A percentile compares a stretch with the other conserved stretches of the same genome.
These are phyloP conservation scores for Drosophila athabasca DNA, from an alignment of 1,140 invertebrate genomes.

Conservation along the genomic window DNA sequence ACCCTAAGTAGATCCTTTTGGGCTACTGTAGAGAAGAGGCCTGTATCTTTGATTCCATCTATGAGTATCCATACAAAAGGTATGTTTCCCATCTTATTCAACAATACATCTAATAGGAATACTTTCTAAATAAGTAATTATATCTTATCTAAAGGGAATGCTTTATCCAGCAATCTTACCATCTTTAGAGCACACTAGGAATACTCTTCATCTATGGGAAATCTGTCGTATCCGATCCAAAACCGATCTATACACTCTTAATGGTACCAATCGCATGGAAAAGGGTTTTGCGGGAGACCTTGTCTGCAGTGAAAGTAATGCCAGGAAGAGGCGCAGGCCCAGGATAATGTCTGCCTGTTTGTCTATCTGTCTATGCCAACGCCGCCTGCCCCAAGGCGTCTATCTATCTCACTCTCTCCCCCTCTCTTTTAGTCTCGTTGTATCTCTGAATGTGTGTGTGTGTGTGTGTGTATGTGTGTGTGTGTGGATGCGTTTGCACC, in stretches of 20 bases:
- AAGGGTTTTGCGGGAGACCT: slow-evolving; percentile 47
- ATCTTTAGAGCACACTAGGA: too few species aligned
- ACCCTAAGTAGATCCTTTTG: too few species aligned
- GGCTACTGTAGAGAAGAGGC: too few species aligned
- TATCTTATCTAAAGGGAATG: too few species aligned
- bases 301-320: slow-evolving; percentile 74
- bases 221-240: neutral
- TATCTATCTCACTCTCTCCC: slow-evolving; percentile 23
- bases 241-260: slow-evolving; percentile 9
- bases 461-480: too few species aligned
- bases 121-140: too few species aligned
- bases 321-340: slow-evolving; percentile 17
- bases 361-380: slow-evolving; percentile 47
- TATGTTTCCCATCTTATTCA: too few species aligned
- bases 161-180: too few species aligned
- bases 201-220: neutral
- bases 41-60: too few species aligned
- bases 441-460: neutral
- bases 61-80: too few species aligned
- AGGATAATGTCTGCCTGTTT: slow-evolving; percentile 76
- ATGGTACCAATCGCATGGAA: slow-evolving; percentile 59
- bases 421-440: neutral
- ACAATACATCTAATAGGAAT: too few species aligned
- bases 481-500: slow-evolving; percentile 75
- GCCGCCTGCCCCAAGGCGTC: slow-evolving; percentile 5